Base-by-base conservation (phyloP, 2,888 invertebrate species). In the Athetis lepigone region DNA sequence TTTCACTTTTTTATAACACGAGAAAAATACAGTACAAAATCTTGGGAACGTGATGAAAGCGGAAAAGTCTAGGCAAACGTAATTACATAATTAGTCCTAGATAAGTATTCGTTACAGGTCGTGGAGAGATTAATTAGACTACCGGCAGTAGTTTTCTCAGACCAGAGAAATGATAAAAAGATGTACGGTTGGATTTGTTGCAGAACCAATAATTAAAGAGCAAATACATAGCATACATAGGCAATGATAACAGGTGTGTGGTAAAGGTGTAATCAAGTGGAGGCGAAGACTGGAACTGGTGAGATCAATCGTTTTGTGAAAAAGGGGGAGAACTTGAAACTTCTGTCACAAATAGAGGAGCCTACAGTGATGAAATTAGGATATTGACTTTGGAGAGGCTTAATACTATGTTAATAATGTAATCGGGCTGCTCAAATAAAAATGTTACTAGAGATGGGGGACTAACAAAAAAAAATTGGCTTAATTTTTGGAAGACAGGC, bases 51-150 rank as follows among this genome's bases (percentile, higher is more conserved):
- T 2, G 16, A 21, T 25, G 19, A 9, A 1, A 27, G 27, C 5
- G 2, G n/a, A 4, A 42, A 23, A 29, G 2, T 47, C n/a, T 1
- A 19, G 16, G 9, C 21, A 11, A 55, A 39, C 40, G 8, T n/a
- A 62, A 43, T 21, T 11, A 39, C 9, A 11, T 0, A 52, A 33
- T 29, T 55, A 3, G 13, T 6, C 19, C 13, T 46, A 8, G 8
- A 9, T 8, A 39, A 1, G 2, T 13, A 8, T 25, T 27, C 4
- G 50, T 50, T 47, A 19, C 33, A 25, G 16, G 1, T 9, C 6
- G 9, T 21, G 36, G n/a, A 25, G 16, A 7, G 4, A 13, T 49
- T 61, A 33, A 47, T 40, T 49, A 2, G 29, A 61, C 5, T 21
- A 9, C 13, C 33, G 13, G 9, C 2, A 13, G 2, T n/a, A 63